Percentiles rank a stretch among this genome's conserved stretches.
phyloP scores from a whole-genome alignment of 2,113 vertebrate genomes.

The Siniperca chuatsi region DNA sequence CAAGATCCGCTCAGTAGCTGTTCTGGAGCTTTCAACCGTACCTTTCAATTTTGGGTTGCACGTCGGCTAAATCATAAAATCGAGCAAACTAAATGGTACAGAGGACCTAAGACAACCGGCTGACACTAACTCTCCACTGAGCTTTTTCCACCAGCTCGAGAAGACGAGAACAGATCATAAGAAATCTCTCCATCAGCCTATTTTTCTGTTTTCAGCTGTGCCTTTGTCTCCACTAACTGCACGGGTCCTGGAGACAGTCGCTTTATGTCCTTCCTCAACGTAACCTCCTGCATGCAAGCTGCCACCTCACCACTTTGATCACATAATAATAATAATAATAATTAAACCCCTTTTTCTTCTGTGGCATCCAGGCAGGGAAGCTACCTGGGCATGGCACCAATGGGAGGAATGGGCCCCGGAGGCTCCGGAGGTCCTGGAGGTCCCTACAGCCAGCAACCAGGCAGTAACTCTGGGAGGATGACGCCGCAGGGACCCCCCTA shows the following conservation, averaged over 20 bases:
- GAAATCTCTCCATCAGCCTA: not conserved
- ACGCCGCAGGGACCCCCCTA: slow-evolving; percentile 88
- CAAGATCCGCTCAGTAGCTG: too few species aligned
- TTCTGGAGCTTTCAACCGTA: too few species aligned
- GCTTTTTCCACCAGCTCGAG: not conserved
- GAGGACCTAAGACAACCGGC: too few species aligned
- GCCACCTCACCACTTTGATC: not conserved
- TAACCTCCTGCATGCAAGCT: slow-evolving; percentile 13
- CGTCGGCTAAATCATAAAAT: too few species aligned
- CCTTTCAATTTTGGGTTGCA: too few species aligned
- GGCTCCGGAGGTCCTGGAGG: slow-evolving; percentile 87
- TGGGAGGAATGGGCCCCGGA: slow-evolving; percentile 86
- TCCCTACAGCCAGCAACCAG: slow-evolving; percentile 90
- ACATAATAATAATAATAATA: not conserved
- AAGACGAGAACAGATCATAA: not conserved
- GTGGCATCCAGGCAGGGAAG: slow-evolving; percentile 86
- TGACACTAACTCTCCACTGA: not conserved
- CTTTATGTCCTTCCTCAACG: not conserved
- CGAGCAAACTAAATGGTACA: too few species aligned
- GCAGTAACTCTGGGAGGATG: slow-evolving; percentile 89
- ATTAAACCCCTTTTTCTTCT: not conserved
- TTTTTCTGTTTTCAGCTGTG: not conserved
- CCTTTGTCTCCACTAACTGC: slow-evolving; percentile 11
- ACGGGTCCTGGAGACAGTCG: not conserved
- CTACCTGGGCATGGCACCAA: slow-evolving; percentile 83